A percentile compares a stretch with the other conserved stretches of the same genome.
Evolutionary conservation across 2,113 vertebrate species (phyloP).

Genomic region (Poicephalus gulielmi): DNA sequence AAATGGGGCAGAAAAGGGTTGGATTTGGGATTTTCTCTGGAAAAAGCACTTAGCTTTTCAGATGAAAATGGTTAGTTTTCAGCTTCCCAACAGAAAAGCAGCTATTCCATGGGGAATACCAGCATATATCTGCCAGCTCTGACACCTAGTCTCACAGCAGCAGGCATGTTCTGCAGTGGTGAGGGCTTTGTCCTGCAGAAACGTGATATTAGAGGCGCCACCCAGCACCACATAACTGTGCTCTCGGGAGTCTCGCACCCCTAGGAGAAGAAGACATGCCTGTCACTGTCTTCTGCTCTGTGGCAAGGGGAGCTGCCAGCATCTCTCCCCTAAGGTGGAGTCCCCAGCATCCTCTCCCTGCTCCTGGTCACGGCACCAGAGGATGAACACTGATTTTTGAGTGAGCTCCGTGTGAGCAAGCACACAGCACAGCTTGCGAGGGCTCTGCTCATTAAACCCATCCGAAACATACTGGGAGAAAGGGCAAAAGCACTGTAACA

Average conservation of each 20-base stretch:
- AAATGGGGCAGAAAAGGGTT: background rate
- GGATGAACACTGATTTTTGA: background rate
- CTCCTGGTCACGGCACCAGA: background rate
- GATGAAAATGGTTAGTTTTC: background rate
- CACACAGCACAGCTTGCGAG: fast-evolving
- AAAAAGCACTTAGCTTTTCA: background rate
- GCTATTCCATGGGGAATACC: background rate
- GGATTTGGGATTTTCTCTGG: background rate
- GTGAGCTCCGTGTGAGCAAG: background rate
- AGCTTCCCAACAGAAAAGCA: background rate
- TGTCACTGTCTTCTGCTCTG: background rate
- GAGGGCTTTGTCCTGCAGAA: background rate
- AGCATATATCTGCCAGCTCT: fast-evolving
- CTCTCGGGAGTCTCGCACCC: background rate
- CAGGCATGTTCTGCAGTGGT: background rate
- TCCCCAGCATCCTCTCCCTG: fast-evolving
- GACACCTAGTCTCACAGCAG: background rate
- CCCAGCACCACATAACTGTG: background rate
- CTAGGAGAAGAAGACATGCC: background rate
- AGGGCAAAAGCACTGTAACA: background rate
- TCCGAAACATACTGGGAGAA: background rate
- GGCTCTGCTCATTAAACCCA: background rate
- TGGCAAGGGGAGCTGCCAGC: background rate
- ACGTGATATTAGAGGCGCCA: background rate
- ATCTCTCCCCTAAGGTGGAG: background rate